Evolutionary conservation across 2,888 invertebrate species (phyloP).

Genomic region (Sesia apiformis): DNA sequence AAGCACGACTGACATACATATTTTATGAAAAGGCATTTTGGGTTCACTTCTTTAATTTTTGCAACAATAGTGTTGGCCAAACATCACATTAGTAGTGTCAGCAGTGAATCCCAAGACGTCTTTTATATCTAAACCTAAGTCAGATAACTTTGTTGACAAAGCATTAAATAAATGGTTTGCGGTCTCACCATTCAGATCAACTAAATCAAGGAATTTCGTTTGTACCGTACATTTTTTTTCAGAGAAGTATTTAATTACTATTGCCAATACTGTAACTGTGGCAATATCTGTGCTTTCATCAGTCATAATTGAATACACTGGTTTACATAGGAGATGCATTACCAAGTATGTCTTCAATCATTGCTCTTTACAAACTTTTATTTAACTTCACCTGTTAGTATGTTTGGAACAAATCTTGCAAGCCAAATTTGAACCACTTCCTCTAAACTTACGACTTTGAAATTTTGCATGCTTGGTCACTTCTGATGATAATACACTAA

Average conservation of each 20-base stretch:
- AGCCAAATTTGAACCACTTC: too few species aligned
- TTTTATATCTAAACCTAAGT: constrained; percentile 3
- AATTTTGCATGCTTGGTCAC: too few species aligned
- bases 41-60: constrained; percentile 13
- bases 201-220: background rate
- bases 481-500: too few species aligned
- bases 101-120: constrained; percentile 7
- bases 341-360: too few species aligned
- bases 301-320: background rate
- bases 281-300: background rate
- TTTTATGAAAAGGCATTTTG: constrained; percentile 7
- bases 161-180: background rate
- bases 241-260: background rate
- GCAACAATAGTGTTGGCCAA: constrained; percentile 9
- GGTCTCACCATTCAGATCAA: background rate
- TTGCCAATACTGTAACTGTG: background rate
- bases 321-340: too few species aligned
- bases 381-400: too few species aligned
- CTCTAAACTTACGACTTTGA: too few species aligned
- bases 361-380: too few species aligned
- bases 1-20: constrained; percentile 6
- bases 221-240: background rate
- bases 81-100: constrained; percentile 12
- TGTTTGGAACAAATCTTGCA: too few species aligned
- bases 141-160: background rate